Conservation (phyloP, 37 sponge, comb jelly and placozoan species). For the Dysidea cf. avara region DNA sequence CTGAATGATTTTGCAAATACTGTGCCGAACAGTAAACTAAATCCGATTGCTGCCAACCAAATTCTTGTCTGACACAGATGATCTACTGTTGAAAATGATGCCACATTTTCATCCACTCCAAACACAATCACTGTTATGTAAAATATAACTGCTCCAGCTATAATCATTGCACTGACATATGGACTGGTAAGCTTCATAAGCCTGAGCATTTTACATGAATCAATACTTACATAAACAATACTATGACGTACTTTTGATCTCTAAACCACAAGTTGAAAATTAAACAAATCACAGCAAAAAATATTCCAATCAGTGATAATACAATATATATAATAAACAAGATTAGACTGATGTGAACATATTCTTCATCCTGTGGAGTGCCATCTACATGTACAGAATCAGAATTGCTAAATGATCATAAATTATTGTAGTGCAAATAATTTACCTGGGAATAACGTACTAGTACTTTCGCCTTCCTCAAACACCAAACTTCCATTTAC, state of each 20-base stretch:
- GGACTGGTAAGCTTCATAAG: slow-evolving; percentile 4
- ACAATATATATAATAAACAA: slow-evolving; percentile 20
- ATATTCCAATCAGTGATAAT: not conserved
- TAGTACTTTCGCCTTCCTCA: too few relatives aligned
- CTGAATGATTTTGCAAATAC: slow-evolving; percentile 15
- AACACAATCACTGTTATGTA: slow-evolving; percentile 8
- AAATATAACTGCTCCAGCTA: slow-evolving; percentile 5
- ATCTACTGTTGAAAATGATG: not conserved
- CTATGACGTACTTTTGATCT: slow-evolving; percentile 39
- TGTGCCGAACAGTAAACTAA: slow-evolving; percentile 12
- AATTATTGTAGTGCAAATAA: too few relatives aligned
- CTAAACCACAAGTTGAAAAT: not conserved
- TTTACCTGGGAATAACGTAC: too few relatives aligned
- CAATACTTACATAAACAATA: not conserved
- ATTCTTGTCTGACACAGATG: not conserved
- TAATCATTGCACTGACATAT: slow-evolving; percentile 1
- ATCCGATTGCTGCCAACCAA: slow-evolving; percentile 14
- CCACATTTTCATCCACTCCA: slow-evolving; percentile 13
- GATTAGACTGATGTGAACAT: not conserved
- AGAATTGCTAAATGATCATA: too few relatives aligned
- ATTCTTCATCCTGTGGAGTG: slow-evolving; percentile 6
- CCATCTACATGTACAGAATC: slow-evolving; percentile 8
- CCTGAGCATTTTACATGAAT: not conserved
- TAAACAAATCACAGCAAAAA: not conserved
- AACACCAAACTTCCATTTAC: too few relatives aligned